A percentile compares a stretch with the other conserved stretches of the same genome.
Evolutionary conservation across 2,888 invertebrate species (phyloP).

Genomic region (Macrostomum cliftonense): DNA sequence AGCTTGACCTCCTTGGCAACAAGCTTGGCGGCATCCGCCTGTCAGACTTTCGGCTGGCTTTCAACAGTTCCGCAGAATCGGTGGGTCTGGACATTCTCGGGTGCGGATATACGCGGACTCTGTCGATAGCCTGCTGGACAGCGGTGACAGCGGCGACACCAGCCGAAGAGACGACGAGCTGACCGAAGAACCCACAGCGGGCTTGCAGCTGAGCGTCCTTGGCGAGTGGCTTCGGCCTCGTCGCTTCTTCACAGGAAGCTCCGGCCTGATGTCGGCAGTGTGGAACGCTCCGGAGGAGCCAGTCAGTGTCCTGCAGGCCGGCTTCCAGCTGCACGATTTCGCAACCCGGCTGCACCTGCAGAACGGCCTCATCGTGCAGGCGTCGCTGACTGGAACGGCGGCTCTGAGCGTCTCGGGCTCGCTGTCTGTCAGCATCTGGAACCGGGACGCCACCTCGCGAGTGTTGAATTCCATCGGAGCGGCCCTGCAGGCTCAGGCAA

Average conservation of each 20-base stretch:
- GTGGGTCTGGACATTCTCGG: too few relatives aligned
- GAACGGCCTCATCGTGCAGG: conserved; percentile 52
- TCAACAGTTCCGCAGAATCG: too few relatives aligned
- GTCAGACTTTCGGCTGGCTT: too few relatives aligned
- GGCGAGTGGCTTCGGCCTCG: conserved; percentile 57
- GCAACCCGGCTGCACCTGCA: conserved; percentile 49
- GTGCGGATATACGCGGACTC: too few relatives aligned
- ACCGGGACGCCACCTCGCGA: conserved; percentile 55
- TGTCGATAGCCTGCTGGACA: too few relatives aligned
- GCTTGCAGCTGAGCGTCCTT: conserved; percentile 57
- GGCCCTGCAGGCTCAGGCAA: too few relatives aligned
- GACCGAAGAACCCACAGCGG: conserved; percentile 49
- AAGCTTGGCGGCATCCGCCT: too few relatives aligned
- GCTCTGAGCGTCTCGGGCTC: conserved; percentile 64
- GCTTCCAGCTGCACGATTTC: conserved; percentile 53
- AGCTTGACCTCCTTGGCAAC: too few relatives aligned
- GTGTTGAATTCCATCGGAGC: conserved; percentile 43
- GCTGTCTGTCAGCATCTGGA: conserved; percentile 61
- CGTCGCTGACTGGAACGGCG: conserved; percentile 50
- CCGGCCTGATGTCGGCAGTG: conserved; percentile 64
- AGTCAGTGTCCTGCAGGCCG: conserved; percentile 50
- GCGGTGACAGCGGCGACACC: too few relatives aligned
- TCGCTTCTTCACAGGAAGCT: conserved; percentile 58
- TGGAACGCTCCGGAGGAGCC: conserved; percentile 63
- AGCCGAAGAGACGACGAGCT: neutral